phyloP scores from a whole-genome alignment of 2,888 invertebrate genomes.

The Euproctis similis region DNA sequence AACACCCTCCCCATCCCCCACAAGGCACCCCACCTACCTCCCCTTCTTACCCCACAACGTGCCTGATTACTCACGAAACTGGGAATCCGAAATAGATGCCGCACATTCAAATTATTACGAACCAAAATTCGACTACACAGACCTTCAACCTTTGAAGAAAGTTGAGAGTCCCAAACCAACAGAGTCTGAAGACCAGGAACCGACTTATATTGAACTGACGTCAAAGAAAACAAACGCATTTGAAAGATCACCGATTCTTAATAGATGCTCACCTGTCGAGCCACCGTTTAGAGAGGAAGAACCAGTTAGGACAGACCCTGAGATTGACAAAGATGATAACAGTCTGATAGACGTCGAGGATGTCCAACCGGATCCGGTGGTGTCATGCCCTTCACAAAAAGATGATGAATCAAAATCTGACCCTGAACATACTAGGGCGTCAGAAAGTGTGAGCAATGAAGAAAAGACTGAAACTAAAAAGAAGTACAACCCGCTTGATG shows the following conservation, averaged over 20 bases:
- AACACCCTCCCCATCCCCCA: conserved; percentile 67
- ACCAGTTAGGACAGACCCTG: conserved; percentile 61
- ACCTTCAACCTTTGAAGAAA: conserved; percentile 61
- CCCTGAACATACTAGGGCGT: conserved; percentile 39
- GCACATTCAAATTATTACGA: conserved; percentile 62
- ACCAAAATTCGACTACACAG: conserved; percentile 61
- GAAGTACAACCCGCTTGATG: conserved; percentile 78
- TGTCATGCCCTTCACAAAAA: conserved; percentile 26
- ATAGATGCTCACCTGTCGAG: conserved; percentile 51
- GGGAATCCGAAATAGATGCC: conserved; percentile 73
- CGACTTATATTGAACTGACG: conserved; percentile 65
- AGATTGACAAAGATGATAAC: conserved; percentile 66
- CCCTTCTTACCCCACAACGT: conserved; percentile 63
- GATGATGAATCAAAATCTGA: conserved; percentile 34
- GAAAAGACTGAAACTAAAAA: conserved; percentile 62
- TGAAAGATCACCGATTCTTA: conserved; percentile 36
- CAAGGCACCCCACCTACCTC: conserved; percentile 59
- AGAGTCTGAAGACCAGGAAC: conserved; percentile 52
- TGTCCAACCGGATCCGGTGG: conserved; percentile 41
- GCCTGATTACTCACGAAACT: conserved; percentile 66
- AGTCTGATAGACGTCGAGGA: conserved; percentile 71
- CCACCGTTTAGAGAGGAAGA: conserved; percentile 60
- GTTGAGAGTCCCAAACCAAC: conserved; percentile 56
- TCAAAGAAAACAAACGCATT: conserved; percentile 54
- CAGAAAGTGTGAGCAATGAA: conserved; percentile 42